Conservation (phyloP, 2,113 vertebrate species). For the Dicentrarchus labrax region DNA sequence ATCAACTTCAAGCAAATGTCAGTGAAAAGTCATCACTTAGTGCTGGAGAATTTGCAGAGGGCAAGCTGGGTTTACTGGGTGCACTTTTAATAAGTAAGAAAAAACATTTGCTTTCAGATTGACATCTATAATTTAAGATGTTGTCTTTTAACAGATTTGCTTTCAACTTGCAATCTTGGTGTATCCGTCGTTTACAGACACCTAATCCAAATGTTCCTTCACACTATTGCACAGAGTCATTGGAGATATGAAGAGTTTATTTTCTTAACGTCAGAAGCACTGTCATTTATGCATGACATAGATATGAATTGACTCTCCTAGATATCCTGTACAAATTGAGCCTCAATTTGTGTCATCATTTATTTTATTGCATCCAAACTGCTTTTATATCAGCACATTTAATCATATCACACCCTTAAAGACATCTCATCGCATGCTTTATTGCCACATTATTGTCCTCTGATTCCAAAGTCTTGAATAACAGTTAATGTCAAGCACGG, state of each 20-base stretch:
- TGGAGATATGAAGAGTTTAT: background rate
- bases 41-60: background rate
- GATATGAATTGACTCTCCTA: background rate
- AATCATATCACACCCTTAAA: background rate
- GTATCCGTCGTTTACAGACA: background rate
- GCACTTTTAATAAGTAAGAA: background rate
- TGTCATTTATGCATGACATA: background rate
- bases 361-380: background rate
- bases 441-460: background rate
- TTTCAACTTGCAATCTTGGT: background rate
- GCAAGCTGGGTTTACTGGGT: background rate
- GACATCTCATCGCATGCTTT: background rate
- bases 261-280: background rate
- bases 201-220: background rate
- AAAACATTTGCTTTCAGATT: background rate
- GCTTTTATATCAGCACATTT: background rate
- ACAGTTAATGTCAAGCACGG: background rate
- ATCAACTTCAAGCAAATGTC: conserved; percentile 50
- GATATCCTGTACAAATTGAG: background rate
- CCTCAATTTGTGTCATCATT: background rate
- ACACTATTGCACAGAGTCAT: background rate
- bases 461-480: background rate
- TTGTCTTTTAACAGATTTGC: background rate
- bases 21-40: conserved; percentile 34
- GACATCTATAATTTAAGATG: background rate